Evolutionary conservation across 2,888 invertebrate species (phyloP), one percentile per base, ranked within the genome.

Genomic region (Idaea biselata): DNA sequence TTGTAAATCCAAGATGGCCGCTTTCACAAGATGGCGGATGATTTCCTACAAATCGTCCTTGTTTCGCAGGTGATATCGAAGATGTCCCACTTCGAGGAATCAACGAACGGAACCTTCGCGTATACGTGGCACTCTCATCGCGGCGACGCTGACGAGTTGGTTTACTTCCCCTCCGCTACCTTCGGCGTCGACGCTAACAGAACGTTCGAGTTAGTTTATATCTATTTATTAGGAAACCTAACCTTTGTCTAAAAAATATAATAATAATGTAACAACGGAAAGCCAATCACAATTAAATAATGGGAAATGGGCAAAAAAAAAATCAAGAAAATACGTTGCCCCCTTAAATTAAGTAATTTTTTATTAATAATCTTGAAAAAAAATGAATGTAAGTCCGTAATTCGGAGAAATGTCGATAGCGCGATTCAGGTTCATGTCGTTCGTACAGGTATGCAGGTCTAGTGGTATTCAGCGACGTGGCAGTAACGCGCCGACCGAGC

Each of bases 121-220:
- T 97, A 97, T 83, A 94, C 94, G 56, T 98, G 97, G 97, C 94
- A 96, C 73, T 97, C 96, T 17, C 97, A 97, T 82, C 95, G 94
- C 68, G 97, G 98, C 4, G 95, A 96, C 82, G 96, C 97, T 0
- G 97, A 97, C 81, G 95, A 97, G 60, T 91, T 97, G 63, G 95
- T 97, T 0, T 96, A 97, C 84, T 97, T 96, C 84, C 97, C 99
- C 0, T 96, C 98, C 0, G 96, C 97, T 0, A 97, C 97, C 0
- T 98, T 95, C 83, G 99, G 98, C 25, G 95, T 98, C 68, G 99
- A 99, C 87, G 97, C 97, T 1, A 98, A 99, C 84, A 94, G 97
- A 66, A 99, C 99, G 0, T 98, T 99, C 78, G 97, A 96, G 94
- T 98, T 67, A 88, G 90, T 86, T n/a, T 6, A 14, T 1, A 8